Evolutionary conservation across 1,140 invertebrate genomes (phyloP), one percentile per base, ranked within the genome.

Genomic region (Zophobas atratus): DNA sequence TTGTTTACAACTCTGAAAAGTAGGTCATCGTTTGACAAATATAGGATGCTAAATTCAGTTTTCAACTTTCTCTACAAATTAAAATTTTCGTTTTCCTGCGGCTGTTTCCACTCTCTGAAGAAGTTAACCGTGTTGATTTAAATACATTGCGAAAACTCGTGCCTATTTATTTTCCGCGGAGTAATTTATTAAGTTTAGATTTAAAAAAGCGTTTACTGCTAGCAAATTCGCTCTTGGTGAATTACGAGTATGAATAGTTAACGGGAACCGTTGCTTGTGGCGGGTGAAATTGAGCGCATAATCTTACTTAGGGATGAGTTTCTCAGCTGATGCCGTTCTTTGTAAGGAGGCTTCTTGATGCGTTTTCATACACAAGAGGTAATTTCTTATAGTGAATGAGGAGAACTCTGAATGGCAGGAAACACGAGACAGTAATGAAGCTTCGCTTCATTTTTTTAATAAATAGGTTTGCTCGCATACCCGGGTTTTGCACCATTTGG

Each of bases 281-380:
- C 72, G 72, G 72, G 53, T 75, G 72, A 75, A 75, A 75, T 75
- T 75, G 72, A 75, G 72, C 72, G 72, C 72, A 53, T 75, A 75
- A 75, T 75, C 72, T 56, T 46, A 41, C 56, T 46, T 36, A 46
- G 72, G 57, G 34, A 75, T 75, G 55, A 75, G 53, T 53, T 57
- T 63, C 38, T 63, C 38, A 38, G 35, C 3, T 63, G 57, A 63
- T 63, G 0, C 49, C n/a, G 36, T 63, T 63, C 38, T 63, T 41
- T 41, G 33, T 3, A 57, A 63, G n/a, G 33, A 53, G 38, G 8
- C 20, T 63, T 63, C 8, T 38, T 63, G 36, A 43, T 41, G 36
- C 36, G 36, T 63, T 43, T 63, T 20, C 38, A 38, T 63, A 63
- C 38, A 63, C 6, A 39, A 1, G n/a, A 63, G 5, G 33, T 39